Evolutionary conservation across 35 echinoderm and acorn worm genomes (phyloP), one percentile per base, ranked within the genome.

Genomic region (Lytechinus variegatus): DNA sequence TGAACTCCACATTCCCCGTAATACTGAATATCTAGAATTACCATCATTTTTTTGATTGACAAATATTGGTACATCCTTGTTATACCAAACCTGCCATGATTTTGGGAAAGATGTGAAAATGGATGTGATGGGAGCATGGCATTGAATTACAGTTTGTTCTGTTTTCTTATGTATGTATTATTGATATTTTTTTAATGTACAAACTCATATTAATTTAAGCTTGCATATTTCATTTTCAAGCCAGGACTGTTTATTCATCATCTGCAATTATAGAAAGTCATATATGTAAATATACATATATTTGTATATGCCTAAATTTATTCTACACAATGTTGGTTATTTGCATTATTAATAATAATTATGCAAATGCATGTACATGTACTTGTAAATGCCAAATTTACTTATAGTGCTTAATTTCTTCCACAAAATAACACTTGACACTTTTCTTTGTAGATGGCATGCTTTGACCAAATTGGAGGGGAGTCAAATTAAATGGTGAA

Each of bases 191-290:
- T 24, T 24, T 79, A 79, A 79, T 79, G 66, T 79, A 79, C 66
- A 79, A 79, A 79, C 66, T 79, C 66, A 79, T 79, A 24, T 19
- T 79, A 79, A 79, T 79, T 79, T 79, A 79, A 79, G 66, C 66
- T 79, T 79, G 66, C 66, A 79, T 79, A 44, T 79, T 79, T 24
- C n/a, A 79, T 79, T 79, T 79, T 24, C 66, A 79, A 79, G n/a
- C 19, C 66, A 79, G 66, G 66, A 79, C n/a, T 79, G 66, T 79
- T 79, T n/a, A 79, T 24, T 79, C 66, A 24, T 79, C 6, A 79
- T 79, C 19, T 79, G 21, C 66, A 79, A 16, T 19, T 79, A n/a
- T 79, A n/a, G 6, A 79, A 58, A 58, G 56, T 79, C 19, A n/a
- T 79, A 79, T 79, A 71, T 71, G 61, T 71, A 71, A 79, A 79